phyloP scores from a whole-genome alignment of 2,113 vertebrate species.

The Dicaeum eximium region DNA sequence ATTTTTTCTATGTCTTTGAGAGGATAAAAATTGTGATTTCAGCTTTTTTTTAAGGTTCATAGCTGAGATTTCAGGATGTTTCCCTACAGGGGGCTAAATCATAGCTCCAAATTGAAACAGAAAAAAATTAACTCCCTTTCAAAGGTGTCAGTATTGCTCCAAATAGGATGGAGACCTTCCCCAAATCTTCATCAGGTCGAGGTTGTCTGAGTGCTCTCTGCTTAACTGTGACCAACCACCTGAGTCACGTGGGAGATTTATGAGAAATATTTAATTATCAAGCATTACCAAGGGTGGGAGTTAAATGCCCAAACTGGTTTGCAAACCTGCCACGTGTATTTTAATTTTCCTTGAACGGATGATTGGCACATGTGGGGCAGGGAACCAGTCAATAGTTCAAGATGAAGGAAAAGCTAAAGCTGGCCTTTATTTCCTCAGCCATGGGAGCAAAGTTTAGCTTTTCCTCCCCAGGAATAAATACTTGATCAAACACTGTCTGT shows the following conservation, averaged over 20 bases:
- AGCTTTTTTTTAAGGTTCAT: background rate
- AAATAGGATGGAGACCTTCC: background rate
- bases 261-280: background rate
- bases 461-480: background rate
- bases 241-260: background rate
- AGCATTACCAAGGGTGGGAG: too few relatives aligned
- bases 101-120: background rate
- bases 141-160: background rate
- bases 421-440: background rate
- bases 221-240: background rate
- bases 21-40: background rate
- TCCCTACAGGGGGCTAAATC: background rate
- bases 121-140: background rate
- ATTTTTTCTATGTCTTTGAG: background rate
- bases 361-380: background rate
- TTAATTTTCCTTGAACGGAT: background rate
- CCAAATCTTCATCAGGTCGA: background rate
- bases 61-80: background rate
- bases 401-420: background rate
- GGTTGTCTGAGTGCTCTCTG: background rate
- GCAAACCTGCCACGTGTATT: fast-evolving
- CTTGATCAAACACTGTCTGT: background rate
- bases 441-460: background rate
- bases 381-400: background rate
- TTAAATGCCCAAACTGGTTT: background rate